A percentile compares a stretch with the other conserved stretches of the same genome.
Evolutionary conservation across 1,140 invertebrate species (phyloP).

Genomic region (Alviniconcha marisindica): DNA sequence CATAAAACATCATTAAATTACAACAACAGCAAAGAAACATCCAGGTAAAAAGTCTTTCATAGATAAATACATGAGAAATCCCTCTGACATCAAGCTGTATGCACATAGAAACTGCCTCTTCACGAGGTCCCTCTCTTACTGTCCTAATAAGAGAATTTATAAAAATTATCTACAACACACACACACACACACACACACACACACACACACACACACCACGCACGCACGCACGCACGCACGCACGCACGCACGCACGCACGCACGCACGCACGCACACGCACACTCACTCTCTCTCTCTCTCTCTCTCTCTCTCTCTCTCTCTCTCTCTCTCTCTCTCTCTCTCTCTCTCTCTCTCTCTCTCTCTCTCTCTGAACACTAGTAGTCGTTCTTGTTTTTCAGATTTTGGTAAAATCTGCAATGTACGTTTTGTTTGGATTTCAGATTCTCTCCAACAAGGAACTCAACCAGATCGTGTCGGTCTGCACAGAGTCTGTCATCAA

Average conservation of each 20-base stretch:
- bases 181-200: neutral
- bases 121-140: too few relatives aligned
- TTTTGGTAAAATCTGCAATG: neutral
- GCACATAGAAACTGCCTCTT: too few relatives aligned
- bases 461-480: conserved; percentile 72
- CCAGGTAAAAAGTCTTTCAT: too few relatives aligned
- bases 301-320: too few relatives aligned
- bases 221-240: neutral
- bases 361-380: too few relatives aligned
- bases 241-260: neutral
- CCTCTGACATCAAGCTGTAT: too few relatives aligned
- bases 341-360: too few relatives aligned
- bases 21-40: too few relatives aligned
- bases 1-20: too few relatives aligned
- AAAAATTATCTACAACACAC: neutral
- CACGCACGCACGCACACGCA: neutral
- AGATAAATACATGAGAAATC: too few relatives aligned
- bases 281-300: neutral
- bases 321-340: neutral
- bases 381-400: too few relatives aligned
- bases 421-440: conserved; percentile 46
- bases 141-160: neutral
- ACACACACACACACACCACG: neutral
- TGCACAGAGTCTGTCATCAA: conserved; percentile 74
- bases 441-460: conserved; percentile 68